Percentiles rank a stretch among this genome's conserved stretches.
Conservation (phyloP, 1,140 invertebrate genomes). For the Parasteatoda tepidariorum region DNA sequence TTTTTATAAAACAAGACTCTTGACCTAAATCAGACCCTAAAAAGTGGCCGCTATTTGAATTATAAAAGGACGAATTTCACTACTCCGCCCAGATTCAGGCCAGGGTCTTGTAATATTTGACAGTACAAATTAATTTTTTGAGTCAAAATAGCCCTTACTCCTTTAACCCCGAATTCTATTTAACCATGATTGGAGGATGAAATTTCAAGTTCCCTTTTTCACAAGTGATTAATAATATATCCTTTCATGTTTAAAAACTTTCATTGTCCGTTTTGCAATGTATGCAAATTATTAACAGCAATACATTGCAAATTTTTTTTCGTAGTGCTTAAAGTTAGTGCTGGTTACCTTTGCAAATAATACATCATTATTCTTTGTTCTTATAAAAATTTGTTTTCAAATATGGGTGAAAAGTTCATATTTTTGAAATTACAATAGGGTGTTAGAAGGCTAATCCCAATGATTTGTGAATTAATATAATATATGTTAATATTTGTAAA, state of each 20-base stretch:
- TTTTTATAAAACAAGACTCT: slow-evolving; percentile 2
- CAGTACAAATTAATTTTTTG: slow-evolving; percentile 38
- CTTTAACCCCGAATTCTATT: neutral
- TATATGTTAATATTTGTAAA: no score
- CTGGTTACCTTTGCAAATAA: no score
- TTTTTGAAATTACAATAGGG: no score
- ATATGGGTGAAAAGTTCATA: no score
- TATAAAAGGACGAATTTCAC: slow-evolving; percentile 16
- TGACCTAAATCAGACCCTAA: slow-evolving; percentile 21
- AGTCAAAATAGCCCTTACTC: neutral
- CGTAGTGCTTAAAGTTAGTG: no score
- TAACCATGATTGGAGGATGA: neutral
- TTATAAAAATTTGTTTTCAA: no score
- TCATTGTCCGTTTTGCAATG: no score
- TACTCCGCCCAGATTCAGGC: slow-evolving; percentile 40
- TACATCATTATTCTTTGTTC: no score
- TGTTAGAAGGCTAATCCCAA: no score
- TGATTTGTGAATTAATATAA: no score
- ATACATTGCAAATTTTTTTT: no score
- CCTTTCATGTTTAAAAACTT: neutral
- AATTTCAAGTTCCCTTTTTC: neutral
- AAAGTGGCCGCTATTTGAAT: slow-evolving; percentile 21
- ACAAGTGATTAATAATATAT: neutral
- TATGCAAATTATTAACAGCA: no score
- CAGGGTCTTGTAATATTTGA: slow-evolving; percentile 42